These are phyloP conservation scores for Apeltes quadracus DNA, from an alignment of 2,113 vertebrate species.

Conservation along the genomic window DNA sequence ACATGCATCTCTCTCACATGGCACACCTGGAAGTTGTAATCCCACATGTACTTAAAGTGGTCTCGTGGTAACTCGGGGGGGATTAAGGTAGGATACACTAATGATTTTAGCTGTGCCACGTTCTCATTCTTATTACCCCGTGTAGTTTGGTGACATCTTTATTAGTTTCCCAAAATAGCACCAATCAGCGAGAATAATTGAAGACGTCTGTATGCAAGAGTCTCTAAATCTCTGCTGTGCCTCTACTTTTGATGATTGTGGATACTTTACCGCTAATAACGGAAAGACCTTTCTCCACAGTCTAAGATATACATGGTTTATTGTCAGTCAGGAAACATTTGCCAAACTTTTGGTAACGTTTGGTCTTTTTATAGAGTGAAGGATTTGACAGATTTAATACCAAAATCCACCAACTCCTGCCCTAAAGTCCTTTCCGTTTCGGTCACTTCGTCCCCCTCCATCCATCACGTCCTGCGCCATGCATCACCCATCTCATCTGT, in stretches of 20 bases:
- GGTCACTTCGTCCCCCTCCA: slow-evolving; percentile 7
- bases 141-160: not conserved
- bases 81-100: not conserved
- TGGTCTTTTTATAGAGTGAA: not conserved
- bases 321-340: not conserved
- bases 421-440: not conserved
- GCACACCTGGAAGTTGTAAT: no score
- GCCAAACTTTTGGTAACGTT: not conserved
- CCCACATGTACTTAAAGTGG: no score
- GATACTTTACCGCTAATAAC: not conserved
- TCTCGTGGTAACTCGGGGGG: no score
- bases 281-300: no score
- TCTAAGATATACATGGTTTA: not conserved
- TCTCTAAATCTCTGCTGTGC: not conserved
- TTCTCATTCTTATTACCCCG: not conserved
- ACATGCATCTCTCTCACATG: no score
- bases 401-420: slow-evolving; percentile 6
- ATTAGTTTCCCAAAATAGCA: not conserved
- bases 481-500: slow-evolving; percentile 52
- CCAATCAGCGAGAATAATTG: not conserved
- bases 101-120: not conserved
- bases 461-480: slow-evolving; percentile 26
- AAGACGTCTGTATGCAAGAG: no score
- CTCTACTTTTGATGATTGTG: not conserved
- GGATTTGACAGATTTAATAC: slow-evolving; percentile 3